Percentiles rank a stretch among this genome's conserved stretches.
These are phyloP conservation scores for Etia nguti DNA, from an alignment of 2,113 vertebrate species.

Conservation along the genomic window DNA sequence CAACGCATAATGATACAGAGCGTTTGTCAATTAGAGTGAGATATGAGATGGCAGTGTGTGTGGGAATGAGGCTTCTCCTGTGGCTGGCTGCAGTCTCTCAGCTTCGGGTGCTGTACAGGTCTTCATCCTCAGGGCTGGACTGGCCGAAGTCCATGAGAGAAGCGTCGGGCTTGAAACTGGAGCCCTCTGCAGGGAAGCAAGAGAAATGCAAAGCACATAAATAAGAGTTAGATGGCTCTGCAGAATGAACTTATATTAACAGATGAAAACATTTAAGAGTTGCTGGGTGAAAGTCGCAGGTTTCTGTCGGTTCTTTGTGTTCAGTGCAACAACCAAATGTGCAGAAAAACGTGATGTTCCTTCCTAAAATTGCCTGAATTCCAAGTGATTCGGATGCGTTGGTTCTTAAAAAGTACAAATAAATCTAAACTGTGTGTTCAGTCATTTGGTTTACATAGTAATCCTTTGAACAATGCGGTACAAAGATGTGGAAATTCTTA, in stretches of 20 bases:
- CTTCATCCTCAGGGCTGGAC: slow-evolving; percentile 82
- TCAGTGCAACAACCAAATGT: not conserved
- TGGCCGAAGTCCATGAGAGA: slow-evolving; percentile 84
- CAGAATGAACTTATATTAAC: not conserved
- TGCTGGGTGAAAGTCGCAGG: not conserved
- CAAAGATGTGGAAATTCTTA: not conserved
- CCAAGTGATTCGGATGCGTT: not conserved
- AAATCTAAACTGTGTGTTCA: not conserved
- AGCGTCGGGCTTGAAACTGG: slow-evolving; percentile 73
- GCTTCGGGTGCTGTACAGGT: slow-evolving; percentile 89
- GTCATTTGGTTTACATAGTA: not conserved
- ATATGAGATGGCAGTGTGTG: slow-evolving; percentile 5
- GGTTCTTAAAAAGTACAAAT: not conserved
- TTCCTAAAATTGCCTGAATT: not conserved
- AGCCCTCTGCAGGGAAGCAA: slow-evolving; percentile 49
- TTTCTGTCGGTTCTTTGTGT: not conserved
- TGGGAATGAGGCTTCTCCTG: not conserved
- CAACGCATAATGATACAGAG: not conserved
- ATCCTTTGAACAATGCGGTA: not conserved
- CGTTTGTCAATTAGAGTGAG: not conserved
- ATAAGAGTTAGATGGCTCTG: not conserved
- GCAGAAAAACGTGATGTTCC: not conserved
- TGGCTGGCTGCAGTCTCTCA: slow-evolving; percentile 45
- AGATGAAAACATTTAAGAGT: not conserved
- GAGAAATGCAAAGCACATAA: slow-evolving; percentile 1